A percentile compares a stretch with the other conserved stretches of the same genome.
phyloP scores from a whole-genome alignment of 2,113 vertebrate genomes.

The Rhabdornis inornatus region DNA sequence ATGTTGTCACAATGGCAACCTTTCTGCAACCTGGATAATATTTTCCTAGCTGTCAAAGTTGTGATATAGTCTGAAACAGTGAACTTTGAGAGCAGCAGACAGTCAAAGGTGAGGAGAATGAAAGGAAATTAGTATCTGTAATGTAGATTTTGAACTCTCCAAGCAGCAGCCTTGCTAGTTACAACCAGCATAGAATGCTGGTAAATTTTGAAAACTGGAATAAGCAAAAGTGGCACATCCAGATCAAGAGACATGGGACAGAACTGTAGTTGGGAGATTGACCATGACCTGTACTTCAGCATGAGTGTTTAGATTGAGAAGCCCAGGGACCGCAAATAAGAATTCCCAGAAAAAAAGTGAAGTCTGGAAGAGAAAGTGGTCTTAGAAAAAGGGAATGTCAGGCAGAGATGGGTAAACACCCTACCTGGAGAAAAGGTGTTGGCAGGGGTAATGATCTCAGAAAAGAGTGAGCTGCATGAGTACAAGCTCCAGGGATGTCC shows the following conservation, averaged over 20 bases:
- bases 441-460: not conserved
- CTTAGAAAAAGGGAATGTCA: not conserved
- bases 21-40: not conserved
- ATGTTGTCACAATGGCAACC: not conserved
- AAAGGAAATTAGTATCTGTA: not conserved
- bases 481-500: fast-evolving
- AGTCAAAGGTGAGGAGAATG: not conserved
- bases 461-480: not conserved
- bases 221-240: not conserved
- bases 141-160: not conserved
- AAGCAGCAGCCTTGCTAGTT: not conserved
- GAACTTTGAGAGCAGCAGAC: not conserved
- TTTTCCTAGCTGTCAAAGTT: not conserved
- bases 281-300: not conserved
- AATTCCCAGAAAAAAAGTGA: not conserved
- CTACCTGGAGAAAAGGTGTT: not conserved
- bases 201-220: not conserved
- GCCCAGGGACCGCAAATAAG: fast-evolving
- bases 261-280: not conserved
- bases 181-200: not conserved
- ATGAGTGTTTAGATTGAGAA: not conserved
- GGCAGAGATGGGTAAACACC: not conserved
- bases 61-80: not conserved
- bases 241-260: not conserved
- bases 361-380: not conserved